Evolutionary conservation across 1,140 invertebrate genomes (phyloP).

Genomic region (Thaumatotibia leucotreta): DNA sequence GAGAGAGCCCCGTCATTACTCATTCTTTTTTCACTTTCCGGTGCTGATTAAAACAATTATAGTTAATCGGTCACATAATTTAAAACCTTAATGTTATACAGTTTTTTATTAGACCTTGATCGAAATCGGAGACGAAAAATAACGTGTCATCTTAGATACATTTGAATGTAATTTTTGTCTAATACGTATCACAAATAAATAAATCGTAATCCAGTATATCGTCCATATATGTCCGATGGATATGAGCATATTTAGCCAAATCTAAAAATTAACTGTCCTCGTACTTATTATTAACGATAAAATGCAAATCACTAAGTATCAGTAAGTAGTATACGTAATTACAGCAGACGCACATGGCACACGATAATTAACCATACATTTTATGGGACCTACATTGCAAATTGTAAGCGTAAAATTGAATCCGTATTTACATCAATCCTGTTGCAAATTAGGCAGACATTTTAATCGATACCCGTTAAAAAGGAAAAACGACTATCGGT

Average conservation of each 20-base stretch:
- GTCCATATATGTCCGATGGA: background rate
- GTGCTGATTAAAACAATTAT: background rate
- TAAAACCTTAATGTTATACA: background rate
- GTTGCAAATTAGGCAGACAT: background rate
- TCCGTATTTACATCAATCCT: background rate
- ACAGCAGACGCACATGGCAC: background rate
- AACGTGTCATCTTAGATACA: too few relatives aligned
- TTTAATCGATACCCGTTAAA: background rate
- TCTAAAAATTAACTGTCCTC: too few relatives aligned
- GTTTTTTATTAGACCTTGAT: background rate
- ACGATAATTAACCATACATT: background rate
- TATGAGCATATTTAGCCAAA: background rate
- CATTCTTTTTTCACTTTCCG: slow-evolving; percentile 27
- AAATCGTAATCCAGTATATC: background rate
- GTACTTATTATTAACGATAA: too few relatives aligned
- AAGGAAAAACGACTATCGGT: background rate
- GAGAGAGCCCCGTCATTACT: slow-evolving; percentile 16
- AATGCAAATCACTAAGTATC: too few relatives aligned
- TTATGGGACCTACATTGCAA: background rate
- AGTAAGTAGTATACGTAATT: background rate
- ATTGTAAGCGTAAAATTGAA: background rate
- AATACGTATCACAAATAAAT: background rate
- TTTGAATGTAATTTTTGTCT: too few relatives aligned
- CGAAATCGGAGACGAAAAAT: background rate
- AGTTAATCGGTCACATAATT: background rate